Base-by-base conservation (phyloP, 1,140 invertebrate species). In the Cyclargus thomasi region DNA sequence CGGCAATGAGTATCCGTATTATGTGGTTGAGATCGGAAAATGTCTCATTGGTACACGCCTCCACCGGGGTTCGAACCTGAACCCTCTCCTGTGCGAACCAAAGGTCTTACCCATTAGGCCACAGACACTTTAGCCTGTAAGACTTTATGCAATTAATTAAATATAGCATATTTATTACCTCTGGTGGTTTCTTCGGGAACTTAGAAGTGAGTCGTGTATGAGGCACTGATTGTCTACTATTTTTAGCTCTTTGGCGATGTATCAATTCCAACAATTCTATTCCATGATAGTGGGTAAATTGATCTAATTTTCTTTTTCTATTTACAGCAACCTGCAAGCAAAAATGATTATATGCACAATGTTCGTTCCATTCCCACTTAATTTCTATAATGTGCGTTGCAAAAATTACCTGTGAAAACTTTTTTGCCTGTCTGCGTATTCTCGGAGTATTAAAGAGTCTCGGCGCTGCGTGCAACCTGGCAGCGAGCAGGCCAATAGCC, bases 271-370 rank as follows among this genome's bases (percentile, higher is more conserved):
- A 71, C 63, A 97, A 91, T 75, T 95, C 94, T 72, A 97, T 83
- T 64, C 95, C 95, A 66, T 94, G 94, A 36, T 94, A 93, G 78
- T 95, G 94, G n/a, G 95, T 94, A 68, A 95, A 93, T 80, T 96
- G 95, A 77, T 97, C 95, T 76, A 97, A 92, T 93, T 97, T 97
- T 84, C 96, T 93, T 89, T 97, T 97, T 16, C 96, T 93, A 91
- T 97, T 97, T 59, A 96, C 93, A 14, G 95, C 93, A 57, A 95
- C 94, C 92, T 93, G 78, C 65, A 83, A n/a, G n/a, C n/a, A n/a
- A n/a, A n/a, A 81, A 70, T 69, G 35, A 17, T 35, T 29, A 63
- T 7, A 62, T 63, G 16, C 8, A 63, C 23, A 36, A 17, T 17
- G 1, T 36, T 17, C 23, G 2, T 63, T n/a, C 8, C 20, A 29